These are phyloP conservation scores for Phyllotreta striolata DNA, from an alignment of 2,888 invertebrate species.

Conservation along the genomic window DNA sequence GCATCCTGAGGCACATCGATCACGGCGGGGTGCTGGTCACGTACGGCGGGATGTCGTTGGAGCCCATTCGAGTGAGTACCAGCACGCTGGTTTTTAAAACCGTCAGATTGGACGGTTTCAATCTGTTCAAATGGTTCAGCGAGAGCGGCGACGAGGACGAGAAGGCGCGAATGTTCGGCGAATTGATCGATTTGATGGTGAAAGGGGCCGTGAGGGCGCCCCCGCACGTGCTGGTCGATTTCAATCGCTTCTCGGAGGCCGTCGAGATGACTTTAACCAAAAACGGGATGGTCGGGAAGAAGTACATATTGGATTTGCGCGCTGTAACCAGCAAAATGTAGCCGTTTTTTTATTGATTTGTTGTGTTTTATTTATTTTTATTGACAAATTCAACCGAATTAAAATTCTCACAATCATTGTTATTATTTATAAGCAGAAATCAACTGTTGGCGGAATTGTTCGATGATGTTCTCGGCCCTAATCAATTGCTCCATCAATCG, in stretches of 20 bases:
- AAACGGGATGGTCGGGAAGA: slow-evolving; percentile 78
- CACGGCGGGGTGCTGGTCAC: slow-evolving; percentile 84
- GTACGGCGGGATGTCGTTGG: slow-evolving; percentile 93
- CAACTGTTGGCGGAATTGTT: slow-evolving; percentile 49
- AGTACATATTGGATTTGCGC: slow-evolving; percentile 74
- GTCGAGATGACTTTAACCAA: slow-evolving; percentile 72
- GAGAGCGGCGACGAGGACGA: slow-evolving; percentile 65
- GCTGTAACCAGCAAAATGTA: slow-evolving; percentile 4
- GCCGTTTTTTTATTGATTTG: too few species aligned
- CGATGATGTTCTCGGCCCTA: slow-evolving; percentile 45
- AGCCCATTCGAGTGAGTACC: slow-evolving; percentile 84
- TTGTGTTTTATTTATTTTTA: too few species aligned
- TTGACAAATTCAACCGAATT: too few species aligned
- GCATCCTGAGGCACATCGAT: slow-evolving; percentile 78
- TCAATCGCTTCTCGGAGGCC: slow-evolving; percentile 78
- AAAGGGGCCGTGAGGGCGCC: slow-evolving; percentile 78
- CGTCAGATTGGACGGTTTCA: slow-evolving; percentile 79
- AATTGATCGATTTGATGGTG: slow-evolving; percentile 75
- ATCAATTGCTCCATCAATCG: slow-evolving; percentile 43
- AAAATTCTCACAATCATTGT: too few species aligned
- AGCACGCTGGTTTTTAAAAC: slow-evolving; percentile 86
- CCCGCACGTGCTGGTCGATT: slow-evolving; percentile 71
- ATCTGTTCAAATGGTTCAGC: slow-evolving; percentile 88
- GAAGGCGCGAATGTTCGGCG: slow-evolving; percentile 76
- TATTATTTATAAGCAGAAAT: too few species aligned